Evolutionary conservation across 2,797 vertebrate genomes (phyloP).

Genomic region (Halcyon badia): DNA sequence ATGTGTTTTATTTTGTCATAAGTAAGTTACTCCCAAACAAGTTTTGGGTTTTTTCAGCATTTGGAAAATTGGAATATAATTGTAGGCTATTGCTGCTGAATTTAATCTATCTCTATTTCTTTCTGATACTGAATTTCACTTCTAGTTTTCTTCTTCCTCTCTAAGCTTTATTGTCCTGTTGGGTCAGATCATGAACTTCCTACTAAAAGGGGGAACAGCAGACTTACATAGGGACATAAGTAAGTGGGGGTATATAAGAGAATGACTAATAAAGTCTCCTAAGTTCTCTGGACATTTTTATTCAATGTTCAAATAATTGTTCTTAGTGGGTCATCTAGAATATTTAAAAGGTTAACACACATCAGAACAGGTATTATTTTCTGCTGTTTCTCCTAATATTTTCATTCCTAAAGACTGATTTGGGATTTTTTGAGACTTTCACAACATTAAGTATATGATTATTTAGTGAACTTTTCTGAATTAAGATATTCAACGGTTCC

Average conservation of each 20-base stretch:
- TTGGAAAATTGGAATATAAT: background rate
- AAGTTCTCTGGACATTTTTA: background rate
- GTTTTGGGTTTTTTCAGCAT: background rate
- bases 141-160: background rate
- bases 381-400: background rate
- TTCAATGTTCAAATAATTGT: background rate
- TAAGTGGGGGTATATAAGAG: background rate
- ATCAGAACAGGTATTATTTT: background rate
- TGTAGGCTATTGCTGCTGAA: background rate
- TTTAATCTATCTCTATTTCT: background rate
- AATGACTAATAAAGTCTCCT: background rate
- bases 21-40: background rate
- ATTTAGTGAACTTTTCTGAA: background rate
- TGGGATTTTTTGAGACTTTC: background rate
- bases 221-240: background rate
- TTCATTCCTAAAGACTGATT: background rate
- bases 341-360: background rate
- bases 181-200: background rate
- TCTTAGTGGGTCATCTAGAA: background rate
- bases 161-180: background rate
- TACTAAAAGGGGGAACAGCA: background rate
- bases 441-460: background rate
- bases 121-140: background rate
- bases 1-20: background rate
- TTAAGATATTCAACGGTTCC: background rate